Conservation (phyloP, 2,113 vertebrate genomes). For the Rhinoderma darwinii region DNA sequence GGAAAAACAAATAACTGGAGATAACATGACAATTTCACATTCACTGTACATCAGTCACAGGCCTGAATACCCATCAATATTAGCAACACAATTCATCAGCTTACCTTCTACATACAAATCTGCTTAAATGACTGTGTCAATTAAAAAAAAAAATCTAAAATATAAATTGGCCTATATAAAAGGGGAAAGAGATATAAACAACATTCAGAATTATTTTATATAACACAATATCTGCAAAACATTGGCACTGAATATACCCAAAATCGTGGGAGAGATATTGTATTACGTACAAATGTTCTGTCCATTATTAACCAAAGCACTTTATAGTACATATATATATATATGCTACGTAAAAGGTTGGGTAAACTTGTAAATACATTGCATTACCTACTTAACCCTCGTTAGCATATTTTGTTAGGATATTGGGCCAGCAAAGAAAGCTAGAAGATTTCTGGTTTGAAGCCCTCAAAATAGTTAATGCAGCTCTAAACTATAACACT, state of each 20-base stretch:
- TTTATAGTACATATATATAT: no score
- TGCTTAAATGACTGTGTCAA: constrained; percentile 2
- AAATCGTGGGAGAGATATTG: not conserved
- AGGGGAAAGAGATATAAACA: not conserved
- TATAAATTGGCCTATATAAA: not conserved
- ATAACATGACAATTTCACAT: not conserved
- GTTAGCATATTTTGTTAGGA: no score
- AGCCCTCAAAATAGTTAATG: no score
- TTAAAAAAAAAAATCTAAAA: not conserved
- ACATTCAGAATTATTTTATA: not conserved
- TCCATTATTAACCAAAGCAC: no score
- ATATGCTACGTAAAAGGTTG: no score
- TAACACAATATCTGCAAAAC: not conserved
- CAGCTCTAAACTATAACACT: no score
- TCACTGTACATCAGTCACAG: not conserved
- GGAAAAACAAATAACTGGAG: not conserved
- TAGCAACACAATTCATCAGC: not conserved
- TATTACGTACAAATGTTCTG: not conserved
- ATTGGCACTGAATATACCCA: not conserved
- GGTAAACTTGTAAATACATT: no score
- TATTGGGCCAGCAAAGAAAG: no score
- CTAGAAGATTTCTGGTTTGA: no score
- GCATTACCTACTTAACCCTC: no score
- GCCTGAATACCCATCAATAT: not conserved
- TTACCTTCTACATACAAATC: not conserved